Evolutionary conservation across 2,113 vertebrate species (phyloP).

Genomic region (Bungarus multicinctus): DNA sequence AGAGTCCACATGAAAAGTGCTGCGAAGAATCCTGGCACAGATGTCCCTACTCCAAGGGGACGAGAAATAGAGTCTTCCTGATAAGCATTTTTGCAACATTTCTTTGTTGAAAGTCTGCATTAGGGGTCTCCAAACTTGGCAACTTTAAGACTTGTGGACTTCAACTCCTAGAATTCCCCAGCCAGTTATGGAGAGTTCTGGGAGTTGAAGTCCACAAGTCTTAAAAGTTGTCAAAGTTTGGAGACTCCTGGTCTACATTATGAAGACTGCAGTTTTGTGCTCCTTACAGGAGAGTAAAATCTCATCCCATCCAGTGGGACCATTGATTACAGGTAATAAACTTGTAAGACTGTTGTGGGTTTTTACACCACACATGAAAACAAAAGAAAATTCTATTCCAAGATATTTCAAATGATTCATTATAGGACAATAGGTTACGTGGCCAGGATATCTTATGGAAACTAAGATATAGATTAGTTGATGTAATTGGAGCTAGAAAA

Average conservation of each 20-base stretch:
- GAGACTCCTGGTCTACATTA: not conserved
- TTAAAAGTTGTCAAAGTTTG: not conserved
- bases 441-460: not conserved
- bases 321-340: not conserved
- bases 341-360: not conserved
- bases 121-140: not conserved
- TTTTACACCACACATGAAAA: not conserved
- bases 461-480: not conserved
- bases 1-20: constrained; percentile 13
- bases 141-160: not conserved
- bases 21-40: not conserved
- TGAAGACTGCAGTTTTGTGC: not conserved
- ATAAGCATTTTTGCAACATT: not conserved
- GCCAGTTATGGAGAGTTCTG: not conserved
- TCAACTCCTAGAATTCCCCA: not conserved
- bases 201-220: not conserved
- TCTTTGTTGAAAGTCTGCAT: not conserved
- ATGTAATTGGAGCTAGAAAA: not conserved
- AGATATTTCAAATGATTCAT: not conserved
- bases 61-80: constrained; percentile 2
- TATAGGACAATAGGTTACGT: not conserved
- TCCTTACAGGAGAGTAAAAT: not conserved
- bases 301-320: not conserved
- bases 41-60: not conserved
- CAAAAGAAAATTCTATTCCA: not conserved